These are phyloP conservation scores for Hypomesus transpacificus DNA, from an alignment of 2,113 vertebrate species.

Conservation along the genomic window DNA sequence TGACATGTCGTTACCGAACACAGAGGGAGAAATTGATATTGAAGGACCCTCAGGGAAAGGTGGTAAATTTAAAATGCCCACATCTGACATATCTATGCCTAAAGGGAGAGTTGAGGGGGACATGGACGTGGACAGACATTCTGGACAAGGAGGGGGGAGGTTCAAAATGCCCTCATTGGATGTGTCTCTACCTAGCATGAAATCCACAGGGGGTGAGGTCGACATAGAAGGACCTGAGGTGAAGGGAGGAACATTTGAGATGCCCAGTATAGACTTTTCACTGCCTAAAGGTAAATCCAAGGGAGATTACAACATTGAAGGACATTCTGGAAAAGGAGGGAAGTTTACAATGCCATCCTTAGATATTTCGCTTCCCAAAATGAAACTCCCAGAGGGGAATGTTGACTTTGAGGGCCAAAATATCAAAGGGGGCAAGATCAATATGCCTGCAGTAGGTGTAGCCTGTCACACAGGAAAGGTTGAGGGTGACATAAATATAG, in stretches of 20 bases:
- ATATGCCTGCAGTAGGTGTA: conserved; percentile 14
- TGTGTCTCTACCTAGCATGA: conserved; percentile 49
- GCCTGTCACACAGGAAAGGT: conserved; percentile 7
- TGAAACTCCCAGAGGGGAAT: conserved; percentile 22
- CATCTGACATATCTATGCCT: conserved; percentile 23
- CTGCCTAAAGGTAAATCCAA: conserved; percentile 40
- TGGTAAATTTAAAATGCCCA: conserved; percentile 40
- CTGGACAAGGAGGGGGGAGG: conserved; percentile 38
- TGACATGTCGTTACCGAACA: conserved; percentile 12
- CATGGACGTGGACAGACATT: conserved; percentile 33
- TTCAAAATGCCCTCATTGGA: conserved; percentile 55
- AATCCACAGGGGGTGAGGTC: conserved; percentile 7
- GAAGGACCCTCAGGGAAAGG: conserved; percentile 22
- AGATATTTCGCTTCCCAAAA: conserved; percentile 61
- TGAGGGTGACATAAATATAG: conserved; percentile 8
- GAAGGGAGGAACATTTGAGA: conserved; percentile 22
- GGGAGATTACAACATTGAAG: conserved; percentile 11
- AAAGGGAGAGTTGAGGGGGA: conserved; percentile 26
- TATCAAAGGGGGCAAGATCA: conserved; percentile 2
- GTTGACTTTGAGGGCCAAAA: background rate
- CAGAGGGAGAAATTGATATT: conserved; percentile 8
- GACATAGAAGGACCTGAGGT: conserved; percentile 37
- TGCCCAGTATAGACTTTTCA: conserved; percentile 39
- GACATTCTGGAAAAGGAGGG: conserved; percentile 28
- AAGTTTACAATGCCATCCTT: conserved; percentile 60